phyloP scores from a whole-genome alignment of 2,113 vertebrate species.

The Rhinogobius similis region DNA sequence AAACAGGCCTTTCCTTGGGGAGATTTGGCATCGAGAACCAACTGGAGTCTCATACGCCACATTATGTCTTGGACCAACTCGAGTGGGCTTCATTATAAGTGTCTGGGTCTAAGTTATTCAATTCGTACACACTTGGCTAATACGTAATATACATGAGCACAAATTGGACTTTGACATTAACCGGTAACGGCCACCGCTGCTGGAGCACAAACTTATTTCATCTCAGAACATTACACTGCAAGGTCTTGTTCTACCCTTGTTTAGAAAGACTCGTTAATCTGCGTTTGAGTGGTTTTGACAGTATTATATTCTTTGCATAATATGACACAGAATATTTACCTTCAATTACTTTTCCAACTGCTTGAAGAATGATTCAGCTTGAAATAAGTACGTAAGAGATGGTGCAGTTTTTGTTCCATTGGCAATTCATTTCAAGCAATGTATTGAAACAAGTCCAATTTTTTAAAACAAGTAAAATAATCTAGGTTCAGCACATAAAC shows the following conservation, averaged over 20 bases:
- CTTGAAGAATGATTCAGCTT: not conserved
- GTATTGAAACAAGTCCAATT: not conserved
- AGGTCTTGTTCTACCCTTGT: not conserved
- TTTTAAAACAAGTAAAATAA: too few relatives aligned
- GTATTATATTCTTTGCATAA: not conserved
- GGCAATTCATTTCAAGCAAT: not conserved
- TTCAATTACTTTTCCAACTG: not conserved
- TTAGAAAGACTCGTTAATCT: not conserved
- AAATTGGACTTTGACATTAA: constrained; percentile 45
- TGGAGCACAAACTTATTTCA: constrained; percentile 21
- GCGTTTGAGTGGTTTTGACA: not conserved
- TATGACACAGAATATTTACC: not conserved
- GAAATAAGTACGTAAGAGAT: not conserved
- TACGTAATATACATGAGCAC: constrained; percentile 44
- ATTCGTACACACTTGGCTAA: not conserved
- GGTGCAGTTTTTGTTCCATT: not conserved
- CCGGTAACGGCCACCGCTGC: constrained; percentile 4
- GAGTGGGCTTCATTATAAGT: constrained; percentile 39
- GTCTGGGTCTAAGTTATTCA: constrained; percentile 35
- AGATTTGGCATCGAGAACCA: constrained; percentile 55
- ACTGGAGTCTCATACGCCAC: constrained; percentile 46
- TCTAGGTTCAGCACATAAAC: too few relatives aligned
- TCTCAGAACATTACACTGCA: not conserved
- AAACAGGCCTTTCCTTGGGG: constrained; percentile 63
- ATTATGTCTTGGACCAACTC: constrained; percentile 38